Evolutionary conservation across 2,113 vertebrate genomes (phyloP).

Genomic region (Callocephalon fimbriatum): DNA sequence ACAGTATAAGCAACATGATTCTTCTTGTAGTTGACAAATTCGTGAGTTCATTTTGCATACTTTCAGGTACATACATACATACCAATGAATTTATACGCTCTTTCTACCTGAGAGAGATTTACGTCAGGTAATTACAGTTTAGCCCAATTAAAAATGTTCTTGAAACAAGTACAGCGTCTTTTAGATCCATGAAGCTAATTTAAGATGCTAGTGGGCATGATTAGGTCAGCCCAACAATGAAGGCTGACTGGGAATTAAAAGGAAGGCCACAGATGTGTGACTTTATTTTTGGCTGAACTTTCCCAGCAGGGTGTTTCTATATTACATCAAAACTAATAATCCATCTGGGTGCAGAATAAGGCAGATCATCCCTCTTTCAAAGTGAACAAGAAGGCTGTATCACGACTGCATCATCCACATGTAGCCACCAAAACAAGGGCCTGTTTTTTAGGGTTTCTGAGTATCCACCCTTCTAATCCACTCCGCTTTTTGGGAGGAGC

Average conservation of each 20-base stretch:
- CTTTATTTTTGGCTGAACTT: slow-evolving; percentile 27
- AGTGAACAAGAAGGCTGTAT: neutral
- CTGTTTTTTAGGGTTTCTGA: neutral
- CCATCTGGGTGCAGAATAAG: neutral
- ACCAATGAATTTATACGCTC: neutral
- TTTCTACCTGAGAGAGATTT: slow-evolving; percentile 19
- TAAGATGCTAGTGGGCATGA: slow-evolving; percentile 19
- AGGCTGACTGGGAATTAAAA: neutral
- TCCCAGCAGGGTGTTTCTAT: slow-evolving; percentile 35
- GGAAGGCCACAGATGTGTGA: neutral
- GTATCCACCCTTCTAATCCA: neutral
- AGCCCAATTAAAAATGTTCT: slow-evolving; percentile 29
- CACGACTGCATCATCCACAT: neutral
- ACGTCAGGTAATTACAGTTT: slow-evolving; percentile 47
- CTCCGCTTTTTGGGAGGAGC: neutral
- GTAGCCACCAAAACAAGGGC: neutral
- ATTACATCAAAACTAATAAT: slow-evolving; percentile 28
- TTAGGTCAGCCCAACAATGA: slow-evolving; percentile 21
- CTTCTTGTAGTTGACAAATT: slow-evolving; percentile 63
- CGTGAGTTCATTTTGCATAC: neutral
- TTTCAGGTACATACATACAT: neutral
- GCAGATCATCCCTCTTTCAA: neutral
- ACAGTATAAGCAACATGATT: slow-evolving; percentile 42
- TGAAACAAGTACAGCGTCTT: neutral
- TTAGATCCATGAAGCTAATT: slow-evolving; percentile 2